Conservation (phyloP, 2,113 vertebrate species). For the Emydura subglobosa region DNA sequence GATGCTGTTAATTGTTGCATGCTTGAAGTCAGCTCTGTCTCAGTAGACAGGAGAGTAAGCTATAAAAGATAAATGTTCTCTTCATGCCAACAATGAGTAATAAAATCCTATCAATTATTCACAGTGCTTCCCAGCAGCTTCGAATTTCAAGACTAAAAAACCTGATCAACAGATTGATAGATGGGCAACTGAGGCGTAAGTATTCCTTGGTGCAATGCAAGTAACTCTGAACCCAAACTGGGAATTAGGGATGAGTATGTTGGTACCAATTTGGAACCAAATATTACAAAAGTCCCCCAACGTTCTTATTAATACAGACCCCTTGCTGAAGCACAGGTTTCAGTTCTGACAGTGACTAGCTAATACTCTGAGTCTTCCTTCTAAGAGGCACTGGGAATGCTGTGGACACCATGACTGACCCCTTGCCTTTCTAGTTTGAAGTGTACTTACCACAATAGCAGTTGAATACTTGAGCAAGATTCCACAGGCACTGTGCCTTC, state of each 20-base stretch:
- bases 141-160: constrained; percentile 40
- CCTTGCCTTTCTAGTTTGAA: not conserved
- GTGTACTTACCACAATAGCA: not conserved
- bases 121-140: constrained; percentile 69
- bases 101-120: constrained; percentile 79
- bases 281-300: not conserved
- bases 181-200: not conserved
- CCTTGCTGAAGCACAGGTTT: not conserved
- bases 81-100: constrained; percentile 74
- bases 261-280: not conserved
- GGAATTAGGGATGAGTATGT: not conserved
- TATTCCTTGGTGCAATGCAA: not conserved
- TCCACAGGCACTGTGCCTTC: rapidly evolving
- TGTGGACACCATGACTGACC: not conserved
- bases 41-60: constrained; percentile 58
- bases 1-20: constrained; percentile 56
- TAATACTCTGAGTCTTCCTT: not conserved
- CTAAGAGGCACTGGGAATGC: not conserved
- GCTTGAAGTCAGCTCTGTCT: constrained; percentile 47
- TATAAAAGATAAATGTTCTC: constrained; percentile 66
- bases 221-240: not conserved
- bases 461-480: not conserved
- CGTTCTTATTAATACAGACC: not conserved
- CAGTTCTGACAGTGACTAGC: not conserved
- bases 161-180: not conserved